Conservation (phyloP, 2,888 invertebrate species). For the Asteroscopus sphinx region DNA sequence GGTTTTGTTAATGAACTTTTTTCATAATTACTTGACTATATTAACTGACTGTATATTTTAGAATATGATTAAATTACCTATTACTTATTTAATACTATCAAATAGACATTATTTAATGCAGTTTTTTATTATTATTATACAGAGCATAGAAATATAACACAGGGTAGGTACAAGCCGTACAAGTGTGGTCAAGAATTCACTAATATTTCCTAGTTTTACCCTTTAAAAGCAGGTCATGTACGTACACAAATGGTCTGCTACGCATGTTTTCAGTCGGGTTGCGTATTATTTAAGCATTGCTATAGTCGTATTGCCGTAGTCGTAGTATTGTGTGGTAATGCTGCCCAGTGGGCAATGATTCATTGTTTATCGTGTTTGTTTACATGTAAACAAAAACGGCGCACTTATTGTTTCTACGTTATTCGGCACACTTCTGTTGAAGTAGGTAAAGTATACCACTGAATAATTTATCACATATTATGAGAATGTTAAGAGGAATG, state of each 20-base stretch:
- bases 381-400: slow-evolving; percentile 58
- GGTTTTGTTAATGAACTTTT: no score
- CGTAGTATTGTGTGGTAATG: slow-evolving; percentile 61
- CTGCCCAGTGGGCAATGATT: slow-evolving; percentile 52
- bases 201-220: slow-evolving; percentile 24
- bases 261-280: slow-evolving; percentile 39
- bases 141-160: no score
- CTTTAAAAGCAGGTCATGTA: slow-evolving; percentile 17
- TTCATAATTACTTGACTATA: slow-evolving; percentile 17
- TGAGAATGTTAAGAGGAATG: no score
- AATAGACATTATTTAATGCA: no score
- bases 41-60: background rate
- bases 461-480: background rate
- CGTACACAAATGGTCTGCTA: slow-evolving; percentile 18
- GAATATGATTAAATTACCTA: background rate
- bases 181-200: slow-evolving; percentile 1
- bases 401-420: slow-evolving; percentile 54
- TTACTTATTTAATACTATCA: no score
- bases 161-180: no score
- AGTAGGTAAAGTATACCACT: slow-evolving; percentile 6
- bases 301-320: slow-evolving; percentile 19
- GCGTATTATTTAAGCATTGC: slow-evolving; percentile 42
- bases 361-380: slow-evolving; percentile 52
- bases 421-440: slow-evolving; percentile 29
- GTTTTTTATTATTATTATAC: no score